Evolutionary conservation across 2,888 invertebrate species (phyloP).

Genomic region (Amiota minor): DNA sequence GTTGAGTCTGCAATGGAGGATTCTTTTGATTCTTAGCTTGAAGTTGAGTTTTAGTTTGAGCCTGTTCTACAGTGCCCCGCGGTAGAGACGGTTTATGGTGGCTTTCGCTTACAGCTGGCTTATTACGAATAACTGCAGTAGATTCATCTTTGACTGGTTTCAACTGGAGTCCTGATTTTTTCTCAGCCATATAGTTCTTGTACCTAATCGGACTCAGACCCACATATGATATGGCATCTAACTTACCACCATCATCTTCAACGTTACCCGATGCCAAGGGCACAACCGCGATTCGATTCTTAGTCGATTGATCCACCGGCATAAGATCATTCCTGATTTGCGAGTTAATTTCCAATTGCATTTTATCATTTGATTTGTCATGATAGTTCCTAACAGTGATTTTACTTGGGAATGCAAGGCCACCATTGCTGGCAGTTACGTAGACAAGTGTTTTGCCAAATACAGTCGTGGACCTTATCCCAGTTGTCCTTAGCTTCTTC

Average conservation of each 20-base stretch:
- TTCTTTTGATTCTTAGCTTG: too few relatives aligned
- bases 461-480: too few relatives aligned
- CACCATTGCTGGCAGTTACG: not conserved
- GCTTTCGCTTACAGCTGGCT: not conserved
- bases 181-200: not conserved
- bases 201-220: constrained; percentile 5
- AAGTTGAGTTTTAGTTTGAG: constrained; percentile 49
- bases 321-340: not conserved
- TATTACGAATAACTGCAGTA: not conserved
- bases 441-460: too few relatives aligned
- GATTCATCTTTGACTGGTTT: not conserved
- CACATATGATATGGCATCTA: not conserved
- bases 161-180: not conserved
- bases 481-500: too few relatives aligned
- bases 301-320: not conserved
- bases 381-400: constrained; percentile 53
- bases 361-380: too few relatives aligned
- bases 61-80: not conserved
- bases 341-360: not conserved
- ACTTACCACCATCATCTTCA: not conserved
- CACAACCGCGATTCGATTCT: not conserved
- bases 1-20: too few relatives aligned
- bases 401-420: constrained; percentile 51
- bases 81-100: not conserved
- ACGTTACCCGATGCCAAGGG: not conserved